Percentiles rank a stretch among this genome's conserved stretches.
phyloP scores from a whole-genome alignment of 2,797 vertebrate species.

The Enteromius radiatus region DNA sequence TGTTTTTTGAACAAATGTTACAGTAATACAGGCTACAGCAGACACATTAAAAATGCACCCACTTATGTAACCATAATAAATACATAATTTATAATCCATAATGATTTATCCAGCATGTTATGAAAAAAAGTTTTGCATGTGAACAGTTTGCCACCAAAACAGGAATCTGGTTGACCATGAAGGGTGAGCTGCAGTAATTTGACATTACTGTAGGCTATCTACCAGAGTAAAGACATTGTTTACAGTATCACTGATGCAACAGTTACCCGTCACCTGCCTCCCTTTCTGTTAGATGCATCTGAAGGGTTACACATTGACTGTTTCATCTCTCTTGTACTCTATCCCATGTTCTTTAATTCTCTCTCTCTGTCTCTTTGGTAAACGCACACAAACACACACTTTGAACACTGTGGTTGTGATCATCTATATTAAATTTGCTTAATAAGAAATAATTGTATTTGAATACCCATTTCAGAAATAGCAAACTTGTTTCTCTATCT shows the following conservation, averaged over 20 bases:
- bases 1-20: not conserved
- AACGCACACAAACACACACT: not conserved
- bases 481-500: not conserved
- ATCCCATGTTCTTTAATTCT: not conserved
- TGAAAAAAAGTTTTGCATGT: not conserved
- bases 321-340: not conserved
- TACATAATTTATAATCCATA: not conserved
- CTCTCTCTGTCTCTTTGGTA: not conserved
- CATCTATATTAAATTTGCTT: not conserved
- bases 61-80: not conserved
- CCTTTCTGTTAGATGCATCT: not conserved
- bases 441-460: not conserved
- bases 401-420: not conserved
- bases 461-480: not conserved
- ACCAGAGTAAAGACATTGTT: not conserved
- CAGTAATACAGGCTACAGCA: not conserved
- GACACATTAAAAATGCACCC: not conserved
- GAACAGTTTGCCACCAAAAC: not conserved
- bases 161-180: not conserved
- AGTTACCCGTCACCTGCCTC: not conserved
- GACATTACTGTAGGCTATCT: too few species aligned
- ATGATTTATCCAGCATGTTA: not conserved
- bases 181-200: not conserved
- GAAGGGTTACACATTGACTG: not conserved
- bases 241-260: not conserved